Conservation (phyloP, 2,888 invertebrate genomes). For the Mythimna lalbum region DNA sequence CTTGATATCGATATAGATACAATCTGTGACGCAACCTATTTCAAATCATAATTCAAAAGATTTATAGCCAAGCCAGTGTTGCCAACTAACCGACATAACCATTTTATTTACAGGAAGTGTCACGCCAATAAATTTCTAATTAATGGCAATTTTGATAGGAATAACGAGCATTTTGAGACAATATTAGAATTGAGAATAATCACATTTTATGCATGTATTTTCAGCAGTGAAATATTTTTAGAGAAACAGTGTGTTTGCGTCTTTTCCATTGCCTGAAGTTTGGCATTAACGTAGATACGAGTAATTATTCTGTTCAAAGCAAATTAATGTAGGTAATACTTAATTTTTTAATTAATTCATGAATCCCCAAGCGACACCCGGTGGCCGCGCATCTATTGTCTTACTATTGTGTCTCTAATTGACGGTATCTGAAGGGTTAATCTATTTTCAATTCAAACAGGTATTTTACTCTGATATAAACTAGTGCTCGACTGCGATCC, state of each 20-base stretch:
- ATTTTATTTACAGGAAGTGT: slow-evolving; percentile 62
- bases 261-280: neutral
- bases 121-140: slow-evolving; percentile 47
- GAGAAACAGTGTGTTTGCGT: neutral
- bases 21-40: slow-evolving; percentile 31
- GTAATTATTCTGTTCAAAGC: neutral
- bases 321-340: too few species aligned
- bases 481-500: too few species aligned
- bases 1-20: slow-evolving; percentile 2
- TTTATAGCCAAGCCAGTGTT: slow-evolving; percentile 41
- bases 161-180: slow-evolving; percentile 22
- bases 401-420: too few species aligned
- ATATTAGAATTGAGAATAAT: slow-evolving; percentile 5
- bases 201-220: slow-evolving; percentile 1
- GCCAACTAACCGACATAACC: slow-evolving; percentile 53
- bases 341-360: too few species aligned
- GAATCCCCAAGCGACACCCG: too few species aligned
- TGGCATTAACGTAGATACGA: neutral
- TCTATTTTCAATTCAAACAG: too few species aligned
- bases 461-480: too few species aligned
- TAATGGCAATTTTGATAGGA: slow-evolving; percentile 41
- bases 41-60: slow-evolving; percentile 44
- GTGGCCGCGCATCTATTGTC: too few species aligned
- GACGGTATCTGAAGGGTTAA: too few species aligned
- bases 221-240: slow-evolving; percentile 4